Evolutionary conservation across 2,888 invertebrate species (phyloP).

Genomic region (Aporophyla lueneburgensis): DNA sequence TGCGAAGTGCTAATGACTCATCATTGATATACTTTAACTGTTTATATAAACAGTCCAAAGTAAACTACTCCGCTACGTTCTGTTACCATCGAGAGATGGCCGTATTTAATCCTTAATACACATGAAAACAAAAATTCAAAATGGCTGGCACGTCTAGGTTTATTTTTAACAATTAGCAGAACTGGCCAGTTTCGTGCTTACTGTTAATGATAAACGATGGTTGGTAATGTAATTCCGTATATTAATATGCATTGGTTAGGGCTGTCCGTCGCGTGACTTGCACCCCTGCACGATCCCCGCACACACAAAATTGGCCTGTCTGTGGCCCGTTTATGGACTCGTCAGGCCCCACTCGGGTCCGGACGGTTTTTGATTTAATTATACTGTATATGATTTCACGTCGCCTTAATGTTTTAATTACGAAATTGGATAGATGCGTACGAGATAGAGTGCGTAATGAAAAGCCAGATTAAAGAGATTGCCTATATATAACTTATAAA

Average conservation of each 20-base stretch:
- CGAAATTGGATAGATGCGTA: constrained; percentile 53
- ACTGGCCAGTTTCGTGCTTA: constrained; percentile 47
- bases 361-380: constrained; percentile 66
- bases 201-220: constrained; percentile 61
- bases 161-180: constrained; percentile 42
- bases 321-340: constrained; percentile 64
- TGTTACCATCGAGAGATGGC: constrained; percentile 20
- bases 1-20: constrained; percentile 55
- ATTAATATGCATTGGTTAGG: constrained; percentile 67
- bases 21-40: constrained; percentile 28
- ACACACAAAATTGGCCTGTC: constrained; percentile 69
- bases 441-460: constrained; percentile 39
- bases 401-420: constrained; percentile 58
- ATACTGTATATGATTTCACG: constrained; percentile 53
- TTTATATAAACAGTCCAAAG: constrained; percentile 30
- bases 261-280: constrained; percentile 80
- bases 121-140: constrained; percentile 13
- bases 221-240: constrained; percentile 59
- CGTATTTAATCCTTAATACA: constrained; percentile 2
- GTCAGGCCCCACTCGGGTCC: constrained; percentile 55
- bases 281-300: constrained; percentile 75
- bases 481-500: neutral
- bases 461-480: constrained; percentile 27
- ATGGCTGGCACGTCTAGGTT: constrained; percentile 23
- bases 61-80: neutral